These are phyloP conservation scores for Babyrousa celebensis DNA, from an alignment of 2,797 vertebrate genomes.

Conservation along the genomic window DNA sequence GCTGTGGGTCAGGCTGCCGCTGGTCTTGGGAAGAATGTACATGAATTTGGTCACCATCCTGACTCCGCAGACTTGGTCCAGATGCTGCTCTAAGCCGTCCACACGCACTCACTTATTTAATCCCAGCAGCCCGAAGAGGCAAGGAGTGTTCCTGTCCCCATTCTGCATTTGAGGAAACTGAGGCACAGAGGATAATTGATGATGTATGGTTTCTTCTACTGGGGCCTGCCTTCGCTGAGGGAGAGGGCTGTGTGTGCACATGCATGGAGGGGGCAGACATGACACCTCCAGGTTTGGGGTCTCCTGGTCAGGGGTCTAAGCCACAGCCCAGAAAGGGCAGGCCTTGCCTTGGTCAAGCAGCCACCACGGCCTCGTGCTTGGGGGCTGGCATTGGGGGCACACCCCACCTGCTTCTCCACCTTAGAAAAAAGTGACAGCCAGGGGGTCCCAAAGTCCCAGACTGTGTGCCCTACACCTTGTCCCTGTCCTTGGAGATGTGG, in stretches of 20 bases:
- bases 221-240: not conserved
- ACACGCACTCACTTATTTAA: not conserved
- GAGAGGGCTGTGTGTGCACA: not conserved
- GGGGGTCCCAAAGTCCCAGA: not conserved
- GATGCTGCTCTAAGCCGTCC: not conserved
- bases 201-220: not conserved
- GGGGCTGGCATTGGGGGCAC: not conserved
- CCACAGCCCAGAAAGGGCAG: not conserved
- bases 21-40: not conserved
- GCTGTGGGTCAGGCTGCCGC: not conserved
- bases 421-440: not conserved
- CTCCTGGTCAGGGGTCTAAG: not conserved
- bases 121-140: not conserved
- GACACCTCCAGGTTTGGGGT: not conserved
- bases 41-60: not conserved
- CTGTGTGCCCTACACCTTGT: fast-evolving
- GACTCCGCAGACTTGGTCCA: not conserved
- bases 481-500: not conserved
- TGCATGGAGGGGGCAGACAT: not conserved
- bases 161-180: not conserved
- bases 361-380: not conserved
- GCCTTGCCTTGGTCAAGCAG: not conserved
- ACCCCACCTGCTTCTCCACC: not conserved
- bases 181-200: not conserved
- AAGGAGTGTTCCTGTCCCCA: not conserved